phyloP scores from a whole-genome alignment of 2,888 invertebrate species.

The Bombyx huttoni region DNA sequence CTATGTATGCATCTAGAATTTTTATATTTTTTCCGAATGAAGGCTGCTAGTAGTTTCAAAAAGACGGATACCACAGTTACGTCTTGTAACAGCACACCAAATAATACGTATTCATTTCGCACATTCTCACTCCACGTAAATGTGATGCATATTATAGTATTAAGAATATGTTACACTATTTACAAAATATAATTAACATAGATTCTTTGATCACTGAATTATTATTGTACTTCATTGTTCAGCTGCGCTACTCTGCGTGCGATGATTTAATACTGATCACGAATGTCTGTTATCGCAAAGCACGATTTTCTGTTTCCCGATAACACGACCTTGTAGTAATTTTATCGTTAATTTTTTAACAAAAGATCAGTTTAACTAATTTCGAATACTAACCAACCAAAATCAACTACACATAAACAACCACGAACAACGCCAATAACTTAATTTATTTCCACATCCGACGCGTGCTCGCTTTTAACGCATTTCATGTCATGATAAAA shows the following conservation, averaged over 20 bases:
- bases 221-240: conserved; percentile 23
- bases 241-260: conserved; percentile 1
- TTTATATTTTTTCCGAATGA: too few species aligned
- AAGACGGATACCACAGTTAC: not conserved
- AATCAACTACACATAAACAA: not conserved
- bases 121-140: conserved; percentile 5
- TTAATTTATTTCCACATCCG: conserved; percentile 23
- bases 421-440: conserved; percentile 28
- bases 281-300: not conserved
- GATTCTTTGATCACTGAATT: conserved; percentile 25
- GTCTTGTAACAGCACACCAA: not conserved
- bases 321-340: not conserved
- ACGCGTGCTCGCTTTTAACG: conserved; percentile 20
- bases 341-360: too few species aligned
- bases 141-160: conserved; percentile 30
- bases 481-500: conserved; percentile 41
- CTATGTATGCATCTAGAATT: too few species aligned
- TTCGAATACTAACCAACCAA: not conserved
- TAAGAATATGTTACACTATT: conserved; percentile 20
- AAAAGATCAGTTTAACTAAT: not conserved
- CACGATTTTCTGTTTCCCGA: not conserved
- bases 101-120: conserved; percentile 8
- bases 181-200: conserved; percentile 32
- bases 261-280: not conserved
- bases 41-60: too few species aligned